Conservation (phyloP, 2,113 vertebrate genomes). For the Tringa solitaria region DNA sequence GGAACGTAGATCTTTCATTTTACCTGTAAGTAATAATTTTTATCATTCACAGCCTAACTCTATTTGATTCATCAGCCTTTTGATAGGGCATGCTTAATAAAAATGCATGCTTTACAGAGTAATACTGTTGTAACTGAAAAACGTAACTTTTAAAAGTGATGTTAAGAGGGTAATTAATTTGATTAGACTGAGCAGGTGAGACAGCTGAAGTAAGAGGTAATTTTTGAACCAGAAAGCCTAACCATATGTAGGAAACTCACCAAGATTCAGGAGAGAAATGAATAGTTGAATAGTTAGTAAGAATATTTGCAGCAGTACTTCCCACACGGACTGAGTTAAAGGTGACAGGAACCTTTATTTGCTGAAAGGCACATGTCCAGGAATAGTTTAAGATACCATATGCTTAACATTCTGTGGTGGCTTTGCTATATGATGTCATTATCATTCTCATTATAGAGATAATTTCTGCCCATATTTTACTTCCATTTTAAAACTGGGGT, state of each 20-base stretch:
- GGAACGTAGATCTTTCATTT: neutral
- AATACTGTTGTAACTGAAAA: neutral
- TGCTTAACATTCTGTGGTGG: neutral
- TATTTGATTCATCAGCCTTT: neutral
- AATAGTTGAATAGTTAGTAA: neutral
- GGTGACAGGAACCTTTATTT: neutral
- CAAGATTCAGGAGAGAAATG: neutral
- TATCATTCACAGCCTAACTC: neutral
- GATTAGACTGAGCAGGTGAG: neutral
- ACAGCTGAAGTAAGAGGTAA: neutral
- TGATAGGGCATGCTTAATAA: neutral
- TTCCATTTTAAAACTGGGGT: neutral
- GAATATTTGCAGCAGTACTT: neutral
- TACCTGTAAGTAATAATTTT: neutral
- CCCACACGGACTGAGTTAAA: neutral
- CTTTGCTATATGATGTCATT: neutral
- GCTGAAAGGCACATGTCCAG: neutral
- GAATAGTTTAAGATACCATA: neutral
- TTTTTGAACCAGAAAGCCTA: neutral
- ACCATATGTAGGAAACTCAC: neutral
- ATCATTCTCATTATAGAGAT: neutral
- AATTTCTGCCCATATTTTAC: neutral
- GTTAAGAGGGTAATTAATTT: neutral
- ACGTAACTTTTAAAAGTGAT: neutral
- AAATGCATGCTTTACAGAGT: neutral